These are phyloP conservation scores for Sinosuthora webbiana DNA, from an alignment of 2,113 vertebrate genomes.

Conservation along the genomic window DNA sequence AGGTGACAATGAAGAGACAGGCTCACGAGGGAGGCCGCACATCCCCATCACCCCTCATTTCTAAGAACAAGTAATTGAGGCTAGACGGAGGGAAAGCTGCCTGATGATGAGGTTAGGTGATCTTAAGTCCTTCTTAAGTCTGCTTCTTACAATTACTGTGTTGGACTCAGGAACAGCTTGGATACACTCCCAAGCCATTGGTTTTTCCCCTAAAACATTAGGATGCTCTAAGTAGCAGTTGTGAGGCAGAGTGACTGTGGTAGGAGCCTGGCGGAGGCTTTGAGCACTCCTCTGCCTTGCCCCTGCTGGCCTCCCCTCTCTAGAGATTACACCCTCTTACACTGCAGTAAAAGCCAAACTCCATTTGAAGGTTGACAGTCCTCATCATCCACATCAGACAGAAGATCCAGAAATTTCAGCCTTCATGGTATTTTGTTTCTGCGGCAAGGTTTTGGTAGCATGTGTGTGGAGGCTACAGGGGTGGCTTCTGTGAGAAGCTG, in stretches of 20 bases:
- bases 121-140: neutral
- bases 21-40: neutral
- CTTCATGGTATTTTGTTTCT: neutral
- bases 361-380: rapidly evolving
- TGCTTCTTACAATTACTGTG: rapidly evolving
- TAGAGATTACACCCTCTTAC: neutral
- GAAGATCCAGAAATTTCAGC: neutral
- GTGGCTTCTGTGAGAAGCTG: neutral
- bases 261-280: neutral
- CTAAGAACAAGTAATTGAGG: neutral
- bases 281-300: rapidly evolving
- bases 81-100: neutral
- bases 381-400: neutral
- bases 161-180: neutral
- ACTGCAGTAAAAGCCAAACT: neutral
- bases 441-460: neutral
- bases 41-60: neutral
- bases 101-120: neutral
- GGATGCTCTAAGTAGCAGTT: neutral
- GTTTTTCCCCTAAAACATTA: neutral
- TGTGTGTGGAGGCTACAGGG: neutral
- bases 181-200: rapidly evolving
- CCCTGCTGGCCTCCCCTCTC: neutral
- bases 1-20: neutral
- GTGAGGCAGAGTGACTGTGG: neutral